Evolutionary conservation across 1,140 invertebrate species (phyloP).

Genomic region (Paracyclopina nana): DNA sequence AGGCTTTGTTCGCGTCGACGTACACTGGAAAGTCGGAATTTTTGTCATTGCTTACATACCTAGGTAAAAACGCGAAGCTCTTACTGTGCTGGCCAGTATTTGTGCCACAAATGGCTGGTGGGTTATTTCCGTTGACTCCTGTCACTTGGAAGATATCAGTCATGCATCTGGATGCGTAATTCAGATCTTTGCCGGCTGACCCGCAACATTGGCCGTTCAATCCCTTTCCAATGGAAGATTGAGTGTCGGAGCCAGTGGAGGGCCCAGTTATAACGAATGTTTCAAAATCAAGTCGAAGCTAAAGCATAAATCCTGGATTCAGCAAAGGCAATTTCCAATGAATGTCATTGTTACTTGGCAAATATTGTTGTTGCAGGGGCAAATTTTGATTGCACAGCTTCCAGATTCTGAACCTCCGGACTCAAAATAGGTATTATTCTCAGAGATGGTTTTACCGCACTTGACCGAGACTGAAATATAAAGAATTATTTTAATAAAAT

Average conservation of each 20-base stretch:
- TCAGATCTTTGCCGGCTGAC: background rate
- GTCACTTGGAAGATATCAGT: background rate
- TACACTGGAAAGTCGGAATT: conserved; percentile 3
- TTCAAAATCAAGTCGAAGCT: background rate
- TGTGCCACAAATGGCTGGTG: background rate
- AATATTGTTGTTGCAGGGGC: background rate
- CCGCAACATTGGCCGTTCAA: background rate
- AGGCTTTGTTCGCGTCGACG: background rate
- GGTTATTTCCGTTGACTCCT: background rate
- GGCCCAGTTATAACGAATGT: background rate
- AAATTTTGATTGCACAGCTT: background rate
- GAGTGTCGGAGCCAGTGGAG: background rate
- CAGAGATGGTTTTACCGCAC: too few relatives aligned
- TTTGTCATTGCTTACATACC: too few relatives aligned
- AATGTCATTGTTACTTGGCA: background rate
- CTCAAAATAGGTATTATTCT: background rate
- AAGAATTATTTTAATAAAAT: too few relatives aligned
- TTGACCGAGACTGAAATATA: too few relatives aligned
- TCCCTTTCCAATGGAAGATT: background rate
- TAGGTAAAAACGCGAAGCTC: too few relatives aligned
- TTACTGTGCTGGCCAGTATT: background rate
- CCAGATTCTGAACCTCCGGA: background rate
- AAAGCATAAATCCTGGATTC: background rate
- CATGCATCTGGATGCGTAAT: background rate
- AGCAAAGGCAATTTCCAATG: background rate